Conservation (phyloP, 2,888 invertebrate species). For the Cosmorhoe ocellata region DNA sequence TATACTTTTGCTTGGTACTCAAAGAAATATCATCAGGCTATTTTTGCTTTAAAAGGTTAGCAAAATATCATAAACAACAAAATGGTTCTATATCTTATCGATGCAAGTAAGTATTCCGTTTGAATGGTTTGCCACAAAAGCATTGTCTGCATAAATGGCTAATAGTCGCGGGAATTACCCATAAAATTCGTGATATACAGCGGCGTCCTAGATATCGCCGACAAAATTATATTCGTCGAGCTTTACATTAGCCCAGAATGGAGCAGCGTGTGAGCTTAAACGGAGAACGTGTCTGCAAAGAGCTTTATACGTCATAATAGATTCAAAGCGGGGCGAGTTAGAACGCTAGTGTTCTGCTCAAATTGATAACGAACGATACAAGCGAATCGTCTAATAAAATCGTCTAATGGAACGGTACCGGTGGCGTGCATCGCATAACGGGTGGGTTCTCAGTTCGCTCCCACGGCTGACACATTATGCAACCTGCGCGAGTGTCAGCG, state of each 20-base stretch:
- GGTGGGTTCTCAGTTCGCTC: constrained; percentile 60
- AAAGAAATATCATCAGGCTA: not conserved
- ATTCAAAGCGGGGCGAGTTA: constrained; percentile 65
- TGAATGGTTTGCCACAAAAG: constrained; percentile 20
- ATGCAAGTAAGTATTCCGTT: constrained; percentile 10
- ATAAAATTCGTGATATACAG: constrained; percentile 55
- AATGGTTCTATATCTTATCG: constrained; percentile 8
- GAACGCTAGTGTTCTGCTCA: constrained; percentile 56
- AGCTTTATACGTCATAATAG: constrained; percentile 64
- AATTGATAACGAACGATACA: constrained; percentile 76
- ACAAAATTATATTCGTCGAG: constrained; percentile 56
- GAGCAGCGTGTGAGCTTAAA: constrained; percentile 60
- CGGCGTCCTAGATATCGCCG: constrained; percentile 49
- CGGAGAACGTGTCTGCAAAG: constrained; percentile 47
- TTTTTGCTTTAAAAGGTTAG: not conserved
- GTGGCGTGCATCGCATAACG: constrained; percentile 79
- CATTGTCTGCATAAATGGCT: constrained; percentile 30
- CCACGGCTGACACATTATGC: constrained; percentile 78
- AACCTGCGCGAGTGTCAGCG: constrained; percentile 49
- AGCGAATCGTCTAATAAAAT: constrained; percentile 80
- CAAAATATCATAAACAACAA: constrained; percentile 2
- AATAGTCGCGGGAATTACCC: constrained; percentile 30
- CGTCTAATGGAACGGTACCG: constrained; percentile 78
- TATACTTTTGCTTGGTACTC: not conserved
- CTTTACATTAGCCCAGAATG: constrained; percentile 52